Evolutionary conservation across 1,140 invertebrate genomes (phyloP).

Genomic region (Goniozus legneri): DNA sequence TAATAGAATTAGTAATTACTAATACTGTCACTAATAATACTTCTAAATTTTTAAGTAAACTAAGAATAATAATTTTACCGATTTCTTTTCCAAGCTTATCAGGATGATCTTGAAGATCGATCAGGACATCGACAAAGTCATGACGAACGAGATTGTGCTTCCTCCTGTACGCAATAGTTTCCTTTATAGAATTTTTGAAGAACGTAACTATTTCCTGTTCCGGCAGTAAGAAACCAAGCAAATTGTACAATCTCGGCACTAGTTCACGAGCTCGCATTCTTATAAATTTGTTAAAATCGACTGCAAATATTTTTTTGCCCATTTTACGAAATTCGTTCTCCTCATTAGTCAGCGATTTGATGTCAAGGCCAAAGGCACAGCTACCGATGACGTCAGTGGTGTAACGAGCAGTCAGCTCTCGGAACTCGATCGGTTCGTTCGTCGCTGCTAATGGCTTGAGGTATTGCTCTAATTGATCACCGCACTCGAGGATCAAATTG

Average conservation of each 20-base stretch:
- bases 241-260: conserved; percentile 27
- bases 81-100: too few relatives aligned
- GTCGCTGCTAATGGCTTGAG: conserved; percentile 34
- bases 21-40: too few relatives aligned
- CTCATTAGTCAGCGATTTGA: conserved; percentile 50
- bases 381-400: conserved; percentile 57
- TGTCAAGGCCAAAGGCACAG: conserved; percentile 40
- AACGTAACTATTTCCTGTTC: conserved; percentile 47
- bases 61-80: too few relatives aligned
- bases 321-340: conserved; percentile 50
- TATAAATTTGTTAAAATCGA: conserved; percentile 45
- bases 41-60: too few relatives aligned
- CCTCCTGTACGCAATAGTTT: conserved; percentile 51
- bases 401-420: conserved; percentile 51
- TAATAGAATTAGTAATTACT: too few relatives aligned
- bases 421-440: conserved; percentile 43
- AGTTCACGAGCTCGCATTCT: conserved; percentile 27
- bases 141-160: conserved; percentile 50
- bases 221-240: conserved; percentile 19
- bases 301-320: conserved; percentile 39
- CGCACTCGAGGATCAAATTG: conserved; percentile 27
- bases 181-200: conserved; percentile 46
- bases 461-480: conserved; percentile 40
- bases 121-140: conserved; percentile 59
- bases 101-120: conserved; percentile 53